A percentile compares a stretch with the other conserved stretches of the same genome.
phyloP scores from a whole-genome alignment of 2,888 invertebrate genomes.

The Cosmia trapezina region DNA sequence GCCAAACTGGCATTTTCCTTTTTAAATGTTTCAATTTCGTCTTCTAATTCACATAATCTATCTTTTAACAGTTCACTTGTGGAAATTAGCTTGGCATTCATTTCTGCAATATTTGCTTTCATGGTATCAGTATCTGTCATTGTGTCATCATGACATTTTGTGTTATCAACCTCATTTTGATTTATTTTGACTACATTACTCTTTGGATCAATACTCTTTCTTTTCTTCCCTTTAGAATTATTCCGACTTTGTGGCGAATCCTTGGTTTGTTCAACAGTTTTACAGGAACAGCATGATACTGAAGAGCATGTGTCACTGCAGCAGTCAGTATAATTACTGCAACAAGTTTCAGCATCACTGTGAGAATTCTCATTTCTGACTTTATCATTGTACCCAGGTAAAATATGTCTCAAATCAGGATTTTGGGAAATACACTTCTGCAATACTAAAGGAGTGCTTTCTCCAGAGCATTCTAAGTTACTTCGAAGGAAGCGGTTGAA shows the following conservation, averaged over 20 bases:
- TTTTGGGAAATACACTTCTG: constrained; percentile 83
- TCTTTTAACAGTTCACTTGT: constrained; percentile 91
- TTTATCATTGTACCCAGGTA: constrained; percentile 73
- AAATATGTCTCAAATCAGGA: constrained; percentile 80
- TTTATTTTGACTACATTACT: constrained; percentile 58
- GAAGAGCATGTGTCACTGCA: constrained; percentile 80
- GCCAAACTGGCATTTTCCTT: constrained; percentile 87
- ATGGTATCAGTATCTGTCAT: constrained; percentile 76
- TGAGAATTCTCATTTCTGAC: constrained; percentile 70
- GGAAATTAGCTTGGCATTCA: constrained; percentile 87
- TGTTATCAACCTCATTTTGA: constrained; percentile 70
- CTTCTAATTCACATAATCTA: constrained; percentile 92
- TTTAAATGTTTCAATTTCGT: constrained; percentile 90
- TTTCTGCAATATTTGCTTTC: constrained; percentile 84
- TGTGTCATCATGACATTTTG: constrained; percentile 74
- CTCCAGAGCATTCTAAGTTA: constrained; percentile 81
- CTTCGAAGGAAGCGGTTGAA: constrained; percentile 88
- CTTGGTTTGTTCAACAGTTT: constrained; percentile 75
- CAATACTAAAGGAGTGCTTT: constrained; percentile 84
- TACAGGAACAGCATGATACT: constrained; percentile 85
- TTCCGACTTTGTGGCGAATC: constrained; percentile 51
- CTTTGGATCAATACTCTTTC: constrained; percentile 55
- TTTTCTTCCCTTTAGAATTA: constrained; percentile 60
- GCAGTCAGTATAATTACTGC: constrained; percentile 81
- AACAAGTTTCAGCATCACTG: constrained; percentile 78